Evolutionary conservation across 2,113 vertebrate species (phyloP), one percentile per base, ranked within the genome.

Genomic region (Odocoileus hemionus): DNA sequence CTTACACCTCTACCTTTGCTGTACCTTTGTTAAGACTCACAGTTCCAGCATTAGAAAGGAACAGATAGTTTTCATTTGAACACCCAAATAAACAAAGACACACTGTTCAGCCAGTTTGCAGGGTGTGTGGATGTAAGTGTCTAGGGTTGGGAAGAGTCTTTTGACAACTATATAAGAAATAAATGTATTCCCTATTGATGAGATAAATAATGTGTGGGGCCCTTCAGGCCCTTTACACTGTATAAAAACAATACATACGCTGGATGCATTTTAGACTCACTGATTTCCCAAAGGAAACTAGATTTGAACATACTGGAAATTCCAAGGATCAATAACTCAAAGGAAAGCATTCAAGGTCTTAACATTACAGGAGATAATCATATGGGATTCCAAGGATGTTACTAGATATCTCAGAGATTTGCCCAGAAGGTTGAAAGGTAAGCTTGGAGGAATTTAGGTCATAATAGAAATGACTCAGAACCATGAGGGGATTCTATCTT

Each of bases 401-500:
- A 90, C 58, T 86, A 87, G 60, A 80, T 94, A 95, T 52, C 79
- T 94, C 61, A 95, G 92, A 57, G 74, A 84, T 54, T 84, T 91
- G 89, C 58, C 58, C 79, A 94, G 39, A 94, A 96, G 86, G 36
- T 67, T 80, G 55, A 96, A 89, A 95, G 89, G 61, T 95, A 92
- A 87, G 79, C 55, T 86, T 89, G 47, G 83, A 90, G 57, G 85
- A 94, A 96, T 94, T 82, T 92, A 94, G 95, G 94, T 93, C 94
- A 90, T 87, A 91, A 94, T 74, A 95, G 43, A 87, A 95, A 92
- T 78, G 84, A 92, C 55, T 98, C 82, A 91, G 94, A 97, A 89
- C 43, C 39, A 83, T 94, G 64, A 93, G 86, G 78, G 21, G 79
- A 94, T 64, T 55, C 33, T 95, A 23, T 93, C 52, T 96, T 64